phyloP scores from a whole-genome alignment of 2,113 vertebrate species.

The Oceanites oceanicus region DNA sequence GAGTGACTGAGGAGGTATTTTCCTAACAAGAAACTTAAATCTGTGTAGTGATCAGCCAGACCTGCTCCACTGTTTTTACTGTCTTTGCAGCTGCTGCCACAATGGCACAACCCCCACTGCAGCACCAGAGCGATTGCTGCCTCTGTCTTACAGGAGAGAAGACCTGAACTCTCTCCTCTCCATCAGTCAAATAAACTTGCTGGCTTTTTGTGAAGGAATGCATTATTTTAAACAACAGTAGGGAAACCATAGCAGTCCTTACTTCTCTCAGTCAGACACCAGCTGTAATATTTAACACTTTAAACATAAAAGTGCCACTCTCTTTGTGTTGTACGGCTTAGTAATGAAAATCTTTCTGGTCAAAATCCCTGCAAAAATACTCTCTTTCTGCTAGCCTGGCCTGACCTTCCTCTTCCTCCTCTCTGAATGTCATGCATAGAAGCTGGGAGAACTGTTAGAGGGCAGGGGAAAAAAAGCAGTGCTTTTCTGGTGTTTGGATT shows the following conservation, averaged over 20 bases:
- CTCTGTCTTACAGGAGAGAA: background rate
- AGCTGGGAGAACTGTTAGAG: background rate
- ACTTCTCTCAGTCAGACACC: background rate
- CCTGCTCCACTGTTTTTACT: background rate
- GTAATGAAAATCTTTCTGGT: background rate
- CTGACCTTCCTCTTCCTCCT: background rate
- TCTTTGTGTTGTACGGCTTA: background rate
- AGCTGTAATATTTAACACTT: background rate
- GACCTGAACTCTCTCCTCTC: background rate
- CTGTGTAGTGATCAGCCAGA: background rate
- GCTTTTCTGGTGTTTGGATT: background rate
- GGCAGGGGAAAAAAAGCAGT: rapidly evolving
- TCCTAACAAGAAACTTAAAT: background rate
- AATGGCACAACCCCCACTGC: background rate
- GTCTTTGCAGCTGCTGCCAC: background rate
- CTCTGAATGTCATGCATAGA: background rate
- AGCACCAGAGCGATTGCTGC: background rate
- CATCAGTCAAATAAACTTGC: background rate
- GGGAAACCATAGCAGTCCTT: background rate
- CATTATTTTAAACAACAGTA: background rate
- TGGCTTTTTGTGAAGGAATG: background rate
- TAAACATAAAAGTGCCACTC: background rate
- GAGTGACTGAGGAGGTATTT: background rate
- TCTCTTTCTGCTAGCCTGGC: background rate
- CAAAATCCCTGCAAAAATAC: background rate